Evolutionary conservation across 2,113 vertebrate species (phyloP).

Genomic region (Pyrgilauda ruficollis): DNA sequence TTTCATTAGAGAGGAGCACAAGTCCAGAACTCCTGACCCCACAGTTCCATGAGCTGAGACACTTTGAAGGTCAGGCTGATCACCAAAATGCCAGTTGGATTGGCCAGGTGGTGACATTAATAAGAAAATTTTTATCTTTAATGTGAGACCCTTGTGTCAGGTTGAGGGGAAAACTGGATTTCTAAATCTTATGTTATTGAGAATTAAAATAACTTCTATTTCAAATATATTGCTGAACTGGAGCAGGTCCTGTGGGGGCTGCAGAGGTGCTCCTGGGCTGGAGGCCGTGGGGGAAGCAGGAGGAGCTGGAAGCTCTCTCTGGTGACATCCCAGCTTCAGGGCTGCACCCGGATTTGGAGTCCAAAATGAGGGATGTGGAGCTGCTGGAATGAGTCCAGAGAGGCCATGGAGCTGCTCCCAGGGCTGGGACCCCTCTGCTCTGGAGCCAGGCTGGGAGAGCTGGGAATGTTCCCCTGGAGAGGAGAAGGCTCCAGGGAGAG

Average conservation of each 20-base stretch:
- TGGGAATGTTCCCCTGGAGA: not conserved
- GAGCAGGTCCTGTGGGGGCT: not conserved
- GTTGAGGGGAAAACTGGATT: not conserved
- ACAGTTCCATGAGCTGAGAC: not conserved
- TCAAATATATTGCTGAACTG: not conserved
- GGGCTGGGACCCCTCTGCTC: not conserved
- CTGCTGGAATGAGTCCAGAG: not conserved
- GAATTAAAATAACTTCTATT: not conserved
- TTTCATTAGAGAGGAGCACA: not conserved
- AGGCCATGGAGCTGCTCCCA: rapidly evolving
- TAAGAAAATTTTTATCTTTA: not conserved
- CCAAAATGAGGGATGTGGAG: not conserved
- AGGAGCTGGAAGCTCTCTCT: not conserved
- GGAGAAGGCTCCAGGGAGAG: not conserved
- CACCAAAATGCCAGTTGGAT: not conserved
- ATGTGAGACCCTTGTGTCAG: not conserved
- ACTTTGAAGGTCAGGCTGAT: not conserved
- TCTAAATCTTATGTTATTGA: not conserved
- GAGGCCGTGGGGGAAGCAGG: not conserved
- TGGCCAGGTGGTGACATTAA: not conserved
- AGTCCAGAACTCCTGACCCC: not conserved
- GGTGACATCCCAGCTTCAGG: not conserved
- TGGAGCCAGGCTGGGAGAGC: not conserved
- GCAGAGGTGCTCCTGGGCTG: not conserved
- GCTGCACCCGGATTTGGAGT: not conserved